Conservation (phyloP, 2,888 invertebrate genomes). For the Brachyptera risi region DNA sequence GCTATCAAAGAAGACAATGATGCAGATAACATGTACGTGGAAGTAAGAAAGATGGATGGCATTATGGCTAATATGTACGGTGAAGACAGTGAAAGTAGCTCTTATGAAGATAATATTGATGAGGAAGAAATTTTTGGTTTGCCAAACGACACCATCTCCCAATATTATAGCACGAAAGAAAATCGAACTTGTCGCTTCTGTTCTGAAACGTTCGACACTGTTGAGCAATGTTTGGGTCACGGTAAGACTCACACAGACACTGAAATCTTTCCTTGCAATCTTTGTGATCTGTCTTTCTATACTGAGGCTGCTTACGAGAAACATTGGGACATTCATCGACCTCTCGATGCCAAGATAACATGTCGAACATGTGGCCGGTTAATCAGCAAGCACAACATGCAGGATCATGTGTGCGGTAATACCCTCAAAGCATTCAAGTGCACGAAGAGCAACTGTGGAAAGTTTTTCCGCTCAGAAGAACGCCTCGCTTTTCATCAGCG, state of each 20-base stretch:
- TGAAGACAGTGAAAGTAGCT: not conserved
- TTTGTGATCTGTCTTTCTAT: slow-evolving; percentile 27
- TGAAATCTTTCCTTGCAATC: slow-evolving; percentile 28
- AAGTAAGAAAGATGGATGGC: slow-evolving; percentile 2
- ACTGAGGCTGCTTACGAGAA: slow-evolving; percentile 21
- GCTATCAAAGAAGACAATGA: not conserved
- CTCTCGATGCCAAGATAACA: not conserved
- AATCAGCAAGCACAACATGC: slow-evolving; percentile 19
- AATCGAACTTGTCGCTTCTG: slow-evolving; percentile 26
- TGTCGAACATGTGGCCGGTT: slow-evolving; percentile 25
- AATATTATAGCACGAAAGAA: not conserved
- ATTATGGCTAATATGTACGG: not conserved
- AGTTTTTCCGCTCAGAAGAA: slow-evolving; percentile 31
- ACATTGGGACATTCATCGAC: slow-evolving; percentile 27
- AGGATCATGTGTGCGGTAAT: slow-evolving; percentile 23
- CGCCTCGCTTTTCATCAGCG: slow-evolving; percentile 32
- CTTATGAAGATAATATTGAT: not conserved
- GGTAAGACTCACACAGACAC: slow-evolving; percentile 21
- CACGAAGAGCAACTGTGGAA: slow-evolving; percentile 26
- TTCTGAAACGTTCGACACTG: slow-evolving; percentile 23
- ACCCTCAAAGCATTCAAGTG: slow-evolving; percentile 25
- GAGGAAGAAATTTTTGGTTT: not conserved
- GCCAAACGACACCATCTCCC: not conserved
- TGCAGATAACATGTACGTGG: not conserved
- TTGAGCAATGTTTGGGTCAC: slow-evolving; percentile 27